Percentiles rank a stretch among this genome's conserved stretches.
Conservation (phyloP, 2,113 vertebrate genomes). For the Perccottus glenii region DNA sequence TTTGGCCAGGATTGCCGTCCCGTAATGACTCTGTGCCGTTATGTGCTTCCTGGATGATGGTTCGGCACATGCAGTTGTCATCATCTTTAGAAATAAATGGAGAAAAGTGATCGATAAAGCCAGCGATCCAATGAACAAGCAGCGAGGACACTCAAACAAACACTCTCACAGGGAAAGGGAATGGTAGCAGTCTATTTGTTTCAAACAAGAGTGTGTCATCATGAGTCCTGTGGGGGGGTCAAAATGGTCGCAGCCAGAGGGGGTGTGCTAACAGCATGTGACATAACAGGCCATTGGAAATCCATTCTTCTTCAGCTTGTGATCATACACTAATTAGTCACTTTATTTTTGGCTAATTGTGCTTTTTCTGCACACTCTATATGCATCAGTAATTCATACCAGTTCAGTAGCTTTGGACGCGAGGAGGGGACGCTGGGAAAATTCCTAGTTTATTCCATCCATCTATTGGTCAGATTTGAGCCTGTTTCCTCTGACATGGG, state of each 20-base stretch:
- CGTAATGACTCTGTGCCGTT: conserved; percentile 30
- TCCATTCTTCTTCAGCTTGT: conserved; percentile 59
- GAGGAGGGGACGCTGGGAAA: too few species aligned
- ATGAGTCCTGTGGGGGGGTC: conserved; percentile 50
- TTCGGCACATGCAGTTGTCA: conserved; percentile 35
- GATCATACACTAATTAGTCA: too few species aligned
- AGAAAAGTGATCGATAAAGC: conserved; percentile 52
- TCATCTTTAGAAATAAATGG: conserved; percentile 38
- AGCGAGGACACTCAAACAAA: neutral
- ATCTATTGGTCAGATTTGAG: too few species aligned
- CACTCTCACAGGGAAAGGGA: conserved; percentile 1
- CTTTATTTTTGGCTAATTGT: too few species aligned
- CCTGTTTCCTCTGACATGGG: too few species aligned
- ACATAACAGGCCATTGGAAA: conserved; percentile 57
- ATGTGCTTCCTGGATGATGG: neutral
- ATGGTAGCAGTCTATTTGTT: neutral
- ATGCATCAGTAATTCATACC: too few species aligned
- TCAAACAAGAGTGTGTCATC: conserved; percentile 48
- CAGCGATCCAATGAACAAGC: conserved; percentile 40
- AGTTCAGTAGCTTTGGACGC: too few species aligned
- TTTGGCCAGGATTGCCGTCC: conserved; percentile 18
- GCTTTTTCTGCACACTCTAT: too few species aligned
- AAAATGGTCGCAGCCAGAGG: conserved; percentile 28
- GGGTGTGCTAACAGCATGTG: conserved; percentile 23
- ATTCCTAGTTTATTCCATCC: too few species aligned